phyloP scores from a whole-genome alignment of 2,797 vertebrate genomes.

The Pogoniulus pusillus region DNA sequence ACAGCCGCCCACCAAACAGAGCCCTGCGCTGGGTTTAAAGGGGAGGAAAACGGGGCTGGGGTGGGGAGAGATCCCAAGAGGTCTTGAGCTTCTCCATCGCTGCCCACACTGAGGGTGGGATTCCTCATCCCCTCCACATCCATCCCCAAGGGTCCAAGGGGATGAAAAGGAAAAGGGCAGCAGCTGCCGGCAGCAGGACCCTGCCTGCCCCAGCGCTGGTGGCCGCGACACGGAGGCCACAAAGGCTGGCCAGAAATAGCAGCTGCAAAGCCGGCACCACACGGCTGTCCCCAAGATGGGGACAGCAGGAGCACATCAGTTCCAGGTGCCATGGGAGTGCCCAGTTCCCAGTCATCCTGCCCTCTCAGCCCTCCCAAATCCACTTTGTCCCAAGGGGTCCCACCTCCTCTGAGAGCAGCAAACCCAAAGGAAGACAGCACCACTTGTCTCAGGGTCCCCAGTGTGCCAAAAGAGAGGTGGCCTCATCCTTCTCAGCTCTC shows the following conservation, averaged over 20 bases:
- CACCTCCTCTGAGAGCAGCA: background rate
- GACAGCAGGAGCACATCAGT: background rate
- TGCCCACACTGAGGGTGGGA: background rate
- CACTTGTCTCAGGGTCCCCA: background rate
- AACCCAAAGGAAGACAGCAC: background rate
- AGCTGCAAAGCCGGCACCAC: background rate
- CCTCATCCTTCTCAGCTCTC: background rate
- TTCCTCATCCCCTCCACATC: background rate
- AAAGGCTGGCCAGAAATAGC: background rate
- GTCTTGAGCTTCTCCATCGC: background rate
- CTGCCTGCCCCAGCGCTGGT: background rate
- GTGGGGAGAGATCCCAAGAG: background rate
- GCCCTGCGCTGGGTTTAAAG: accelerated
- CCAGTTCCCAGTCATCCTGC: background rate
- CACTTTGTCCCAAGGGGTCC: accelerated
- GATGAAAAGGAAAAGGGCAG: background rate
- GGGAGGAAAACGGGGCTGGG: background rate
- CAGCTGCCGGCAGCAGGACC: background rate
- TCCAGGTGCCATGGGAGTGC: background rate
- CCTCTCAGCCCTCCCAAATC: background rate
- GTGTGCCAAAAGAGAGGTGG: background rate
- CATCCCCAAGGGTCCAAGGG: background rate
- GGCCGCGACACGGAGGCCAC: background rate
- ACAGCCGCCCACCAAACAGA: slow-evolving; percentile 66
- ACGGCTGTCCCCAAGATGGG: background rate